Conservation (phyloP, 2,888 invertebrate species). For the Heterodera filipjevi region DNA sequence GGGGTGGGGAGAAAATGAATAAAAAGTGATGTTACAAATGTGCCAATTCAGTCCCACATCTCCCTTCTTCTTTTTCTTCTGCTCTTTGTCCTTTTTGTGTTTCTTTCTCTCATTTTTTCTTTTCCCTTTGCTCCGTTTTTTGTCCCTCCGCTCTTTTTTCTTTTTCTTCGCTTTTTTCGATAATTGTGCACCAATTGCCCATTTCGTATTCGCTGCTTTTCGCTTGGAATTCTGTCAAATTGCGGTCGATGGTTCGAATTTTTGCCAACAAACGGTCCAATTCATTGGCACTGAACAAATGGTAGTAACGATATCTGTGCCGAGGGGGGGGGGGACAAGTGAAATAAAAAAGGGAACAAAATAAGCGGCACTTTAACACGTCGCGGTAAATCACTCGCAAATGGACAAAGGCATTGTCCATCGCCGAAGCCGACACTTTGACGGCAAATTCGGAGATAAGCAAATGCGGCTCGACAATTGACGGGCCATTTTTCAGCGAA, state of each 20-base stretch:
- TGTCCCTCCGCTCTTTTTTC: neutral
- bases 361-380: conserved; percentile 9
- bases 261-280: conserved; percentile 1
- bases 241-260: neutral
- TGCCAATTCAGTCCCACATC: too few species aligned
- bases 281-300: conserved; percentile 17
- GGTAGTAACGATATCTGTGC: conserved; percentile 25
- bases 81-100: neutral
- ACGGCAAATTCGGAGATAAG: neutral
- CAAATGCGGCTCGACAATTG: neutral
- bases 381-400: conserved; percentile 6
- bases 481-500: neutral
- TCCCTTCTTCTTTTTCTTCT: too few species aligned
- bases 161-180: neutral
- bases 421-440: neutral
- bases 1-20: too few species aligned
- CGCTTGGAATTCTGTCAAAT: neutral
- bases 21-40: too few species aligned
- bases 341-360: neutral
- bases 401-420: conserved; percentile 11
- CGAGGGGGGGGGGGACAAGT: neutral
- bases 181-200: conserved; percentile 24
- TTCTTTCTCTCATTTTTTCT: too few species aligned
- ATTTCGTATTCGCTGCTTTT: conserved; percentile 16
- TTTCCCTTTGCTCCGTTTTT: neutral